Evolutionary conservation across 2,888 invertebrate genomes (phyloP), one percentile per base, ranked within the genome.

Genomic region (Thyatira batis): DNA sequence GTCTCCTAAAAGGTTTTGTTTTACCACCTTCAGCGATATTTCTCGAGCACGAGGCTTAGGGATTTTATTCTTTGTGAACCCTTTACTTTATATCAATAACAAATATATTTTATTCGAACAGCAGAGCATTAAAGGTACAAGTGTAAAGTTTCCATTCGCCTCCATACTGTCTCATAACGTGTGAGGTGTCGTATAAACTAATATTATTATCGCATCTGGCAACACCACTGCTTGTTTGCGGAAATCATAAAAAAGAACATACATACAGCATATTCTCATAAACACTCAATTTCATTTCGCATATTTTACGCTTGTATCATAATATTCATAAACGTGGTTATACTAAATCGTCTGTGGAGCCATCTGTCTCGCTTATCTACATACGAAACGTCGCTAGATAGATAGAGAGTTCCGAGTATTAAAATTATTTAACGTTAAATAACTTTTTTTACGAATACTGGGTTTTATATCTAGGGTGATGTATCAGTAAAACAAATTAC

Each of bases 101-200:
- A 39, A 39, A 39, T 17, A 11, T 13, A 17, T 39, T 39, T 39
- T 39, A 39, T 39, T 39, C 8, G 17, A 13, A 39, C 39, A 39
- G 13, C n/a, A 33, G 13, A 33, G 13, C 33, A 21, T 21, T 21
- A 45, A 45, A 45, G 45, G 23, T 13, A 45, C 23, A 23, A 20
- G 23, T 23, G 20, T 21, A 45, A 23, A 45, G 21, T 45, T 20
- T 23, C 23, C 23, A 45, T 17, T 48, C 48, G 48, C 48, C 46
- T 48, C 48, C 48, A 25, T 48, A 25, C 48, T 48, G 48, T 48
- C 48, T 23, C 48, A 17, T 48, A 48, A 48, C 27, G 23, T 13
- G 27, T 28, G 25, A 21, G 48, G 11, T 48, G 25, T 48, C 25
- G n/a, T 27, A 48, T 48, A 48, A 48, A 48, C 27, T 25, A 27